Percentiles rank a stretch among this genome's conserved stretches.
phyloP scores from a whole-genome alignment of 2,113 vertebrate species.

The Phasianus colchicus region DNA sequence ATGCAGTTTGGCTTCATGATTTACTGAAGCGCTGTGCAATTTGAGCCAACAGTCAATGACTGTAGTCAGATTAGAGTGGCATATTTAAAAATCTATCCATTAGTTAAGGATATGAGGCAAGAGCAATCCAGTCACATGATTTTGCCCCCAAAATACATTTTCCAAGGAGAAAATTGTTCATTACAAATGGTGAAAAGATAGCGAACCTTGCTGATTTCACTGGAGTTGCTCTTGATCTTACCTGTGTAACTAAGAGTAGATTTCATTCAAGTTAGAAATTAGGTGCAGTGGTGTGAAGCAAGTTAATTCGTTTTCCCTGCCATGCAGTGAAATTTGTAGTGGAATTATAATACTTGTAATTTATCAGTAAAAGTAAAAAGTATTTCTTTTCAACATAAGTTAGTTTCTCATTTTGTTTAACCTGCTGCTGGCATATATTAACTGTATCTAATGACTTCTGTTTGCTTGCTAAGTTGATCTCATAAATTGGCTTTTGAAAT shows the following conservation, averaged over 20 bases:
- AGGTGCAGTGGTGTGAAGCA: conserved; percentile 50
- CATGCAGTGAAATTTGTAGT: not conserved
- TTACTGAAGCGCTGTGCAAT: not conserved
- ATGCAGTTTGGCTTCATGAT: not conserved
- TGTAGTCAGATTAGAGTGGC: not conserved
- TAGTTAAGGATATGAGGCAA: not conserved
- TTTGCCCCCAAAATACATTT: not conserved
- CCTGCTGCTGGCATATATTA: conserved; percentile 9
- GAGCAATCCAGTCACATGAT: not conserved
- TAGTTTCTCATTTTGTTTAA: conserved; percentile 22
- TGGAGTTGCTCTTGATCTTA: conserved; percentile 5
- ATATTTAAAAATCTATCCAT: not conserved
- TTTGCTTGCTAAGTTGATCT: conserved; percentile 55
- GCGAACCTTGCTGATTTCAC: not conserved
- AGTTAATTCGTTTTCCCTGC: conserved; percentile 46
- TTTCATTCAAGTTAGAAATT: conserved; percentile 60
- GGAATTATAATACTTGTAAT: conserved; percentile 49
- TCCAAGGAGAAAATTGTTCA: not conserved
- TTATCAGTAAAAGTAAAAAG: conserved; percentile 48
- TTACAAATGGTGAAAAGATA: not conserved
- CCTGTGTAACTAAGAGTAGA: conserved; percentile 22
- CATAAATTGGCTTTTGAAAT: conserved; percentile 53
- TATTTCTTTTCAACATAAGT: not conserved
- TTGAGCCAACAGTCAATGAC: not conserved
- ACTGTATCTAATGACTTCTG: conserved; percentile 30